Conservation (phyloP, 2,888 invertebrate species). For the Leptinotarsa rubiginosa region DNA sequence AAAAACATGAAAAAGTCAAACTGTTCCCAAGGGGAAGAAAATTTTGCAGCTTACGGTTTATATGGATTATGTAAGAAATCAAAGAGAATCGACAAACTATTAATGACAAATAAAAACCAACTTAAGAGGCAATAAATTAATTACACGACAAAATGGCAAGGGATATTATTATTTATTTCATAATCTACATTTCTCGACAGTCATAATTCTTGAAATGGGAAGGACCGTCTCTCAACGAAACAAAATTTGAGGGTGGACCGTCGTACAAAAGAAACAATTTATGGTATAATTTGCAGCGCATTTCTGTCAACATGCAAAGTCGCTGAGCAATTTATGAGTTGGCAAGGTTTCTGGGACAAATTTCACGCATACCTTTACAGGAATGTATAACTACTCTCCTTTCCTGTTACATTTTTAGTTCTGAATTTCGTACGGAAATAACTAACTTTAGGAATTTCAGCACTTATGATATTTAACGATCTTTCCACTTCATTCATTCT, state of each 20-base stretch:
- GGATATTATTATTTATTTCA: too few relatives aligned
- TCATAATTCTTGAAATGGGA: background rate
- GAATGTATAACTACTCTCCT: conserved; percentile 43
- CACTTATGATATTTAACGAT: conserved; percentile 9
- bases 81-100: too few relatives aligned
- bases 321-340: conserved; percentile 42
- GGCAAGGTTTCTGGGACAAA: conserved; percentile 51
- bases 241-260: conserved; percentile 1
- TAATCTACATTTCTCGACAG: background rate
- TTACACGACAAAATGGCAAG: too few relatives aligned
- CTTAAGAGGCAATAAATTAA: too few relatives aligned
- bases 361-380: conserved; percentile 50
- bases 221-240: background rate
- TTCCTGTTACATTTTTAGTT: conserved; percentile 26
- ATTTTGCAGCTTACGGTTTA: too few relatives aligned
- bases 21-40: too few relatives aligned
- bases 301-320: conserved; percentile 27
- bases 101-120: too few relatives aligned
- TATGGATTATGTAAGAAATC: too few relatives aligned
- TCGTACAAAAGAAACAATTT: conserved; percentile 15
- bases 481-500: conserved; percentile 20
- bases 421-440: conserved; percentile 23
- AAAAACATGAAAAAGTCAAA: too few relatives aligned
- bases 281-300: conserved; percentile 26
- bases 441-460: conserved; percentile 3